phyloP scores from a whole-genome alignment of 2,888 invertebrate species.

The Helleia helle region DNA sequence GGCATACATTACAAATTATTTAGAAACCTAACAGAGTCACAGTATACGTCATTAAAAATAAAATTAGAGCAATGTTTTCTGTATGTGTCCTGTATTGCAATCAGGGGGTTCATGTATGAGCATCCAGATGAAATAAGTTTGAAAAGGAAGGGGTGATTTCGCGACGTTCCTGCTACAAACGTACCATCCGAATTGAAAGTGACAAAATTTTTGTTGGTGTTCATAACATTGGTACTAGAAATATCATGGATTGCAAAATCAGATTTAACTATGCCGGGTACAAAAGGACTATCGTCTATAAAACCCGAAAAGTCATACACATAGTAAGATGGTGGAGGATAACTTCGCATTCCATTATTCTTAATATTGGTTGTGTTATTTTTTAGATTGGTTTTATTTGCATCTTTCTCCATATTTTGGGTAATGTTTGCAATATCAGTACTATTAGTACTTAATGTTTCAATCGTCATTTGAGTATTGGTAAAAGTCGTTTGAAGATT shows the following conservation, averaged over 20 bases:
- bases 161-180: constrained; percentile 46
- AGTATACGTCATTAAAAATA: neutral
- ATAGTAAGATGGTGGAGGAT: neutral
- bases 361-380: neutral
- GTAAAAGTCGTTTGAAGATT: neutral
- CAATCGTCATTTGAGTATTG: neutral
- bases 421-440: no score
- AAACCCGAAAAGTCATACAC: neutral
- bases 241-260: neutral
- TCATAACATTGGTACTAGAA: constrained; percentile 4
- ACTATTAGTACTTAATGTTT: no score
- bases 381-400: neutral
- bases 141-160: constrained; percentile 44
- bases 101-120: constrained; percentile 33
- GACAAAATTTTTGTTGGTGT: constrained; percentile 24
- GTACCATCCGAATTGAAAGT: constrained; percentile 42
- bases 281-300: neutral
- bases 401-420: neutral
- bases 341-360: neutral
- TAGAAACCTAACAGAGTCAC: neutral
- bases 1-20: no score
- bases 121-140: constrained; percentile 37
- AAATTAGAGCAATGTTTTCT: neutral
- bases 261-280: neutral
- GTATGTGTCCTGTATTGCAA: neutral